Base-by-base conservation (phyloP, 2,888 invertebrate genomes). In the Sminthurinus aureus region DNA sequence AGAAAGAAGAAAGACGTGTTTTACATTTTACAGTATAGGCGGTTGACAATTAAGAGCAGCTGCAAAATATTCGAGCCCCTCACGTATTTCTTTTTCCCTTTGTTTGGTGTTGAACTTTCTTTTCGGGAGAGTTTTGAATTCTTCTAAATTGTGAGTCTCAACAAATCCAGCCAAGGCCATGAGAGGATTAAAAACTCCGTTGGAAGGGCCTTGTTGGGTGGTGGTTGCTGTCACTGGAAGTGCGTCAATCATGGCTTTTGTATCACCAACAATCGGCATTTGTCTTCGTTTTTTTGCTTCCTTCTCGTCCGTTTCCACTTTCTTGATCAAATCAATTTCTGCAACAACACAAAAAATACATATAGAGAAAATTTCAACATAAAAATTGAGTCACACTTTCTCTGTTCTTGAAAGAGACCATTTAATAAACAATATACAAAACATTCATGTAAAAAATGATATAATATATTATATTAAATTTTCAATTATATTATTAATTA, bases 191-290 rank as follows among this genome's bases (percentile, higher is more conserved):
- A 52, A 15, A 22, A n/a, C 58, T 2, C 52, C 71, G 58, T 24
- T 58, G n/a, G 79, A 20, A 18, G 71, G 20, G 1, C 38, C 38
- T 6, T 38, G 38, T 38, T 38, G 12, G 80, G 22, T 38, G 38
- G 51, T 38, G 24, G 73, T 20, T 13, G 26, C 15, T 24, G 71
- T 71, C 9, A 20, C 13, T 24, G 83, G 52, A 9, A 83, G 52
- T 12, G 83, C 83, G 20, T 83, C 77, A 64, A 71, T 58, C 73
- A 83, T 1, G 4, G 83, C 78, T 83, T 69, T 71, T 8, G 83
- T 83, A 58, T 83, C 83, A 13, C 83, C 83, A n/a, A 83, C 83
- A 76, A 83, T 79, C 12, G 83, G 83, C 4, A 66, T 79, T 12
- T 9, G 51, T 50, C 58, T 71, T 24, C 83, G 69, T 50, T 64